phyloP scores from a whole-genome alignment of 2,888 invertebrate species.

The Rutpela maculata region DNA sequence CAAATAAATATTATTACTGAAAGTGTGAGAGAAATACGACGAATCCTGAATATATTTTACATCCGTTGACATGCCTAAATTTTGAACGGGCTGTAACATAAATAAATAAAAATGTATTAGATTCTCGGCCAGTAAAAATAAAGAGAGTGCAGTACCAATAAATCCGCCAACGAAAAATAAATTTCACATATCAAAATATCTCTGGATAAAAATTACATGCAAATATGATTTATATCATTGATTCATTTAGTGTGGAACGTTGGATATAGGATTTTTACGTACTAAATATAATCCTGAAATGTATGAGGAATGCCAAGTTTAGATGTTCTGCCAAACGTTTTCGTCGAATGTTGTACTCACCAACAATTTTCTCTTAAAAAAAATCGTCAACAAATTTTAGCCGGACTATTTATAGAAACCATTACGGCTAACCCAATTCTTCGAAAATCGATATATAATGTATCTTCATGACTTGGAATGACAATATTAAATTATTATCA shows the following conservation, averaged over 20 bases:
- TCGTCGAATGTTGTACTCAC: slow-evolving; percentile 14
- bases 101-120: slow-evolving; percentile 34
- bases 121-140: slow-evolving; percentile 32
- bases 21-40: background rate
- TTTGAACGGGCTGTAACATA: slow-evolving; percentile 27
- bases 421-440: slow-evolving; percentile 4
- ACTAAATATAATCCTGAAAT: slow-evolving; percentile 20
- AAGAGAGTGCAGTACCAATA: slow-evolving; percentile 36
- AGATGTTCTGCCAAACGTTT: background rate
- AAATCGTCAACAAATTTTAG: slow-evolving; percentile 12
- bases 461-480: background rate
- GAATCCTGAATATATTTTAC: slow-evolving; percentile 1
- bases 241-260: slow-evolving; percentile 11
- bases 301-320: slow-evolving; percentile 14
- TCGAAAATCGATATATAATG: slow-evolving; percentile 1
- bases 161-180: slow-evolving; percentile 35
- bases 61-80: slow-evolving; percentile 25
- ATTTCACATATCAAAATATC: slow-evolving; percentile 27
- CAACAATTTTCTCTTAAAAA: background rate
- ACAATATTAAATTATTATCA: slow-evolving; percentile 21
- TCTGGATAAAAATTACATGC: slow-evolving; percentile 9
- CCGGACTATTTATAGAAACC: background rate
- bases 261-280: background rate
- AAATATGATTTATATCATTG: slow-evolving; percentile 31
- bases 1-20: background rate